A percentile compares a stretch with the other conserved stretches of the same genome.
These are phyloP conservation scores for Dicycla oo DNA, from an alignment of 2,888 invertebrate genomes.

Conservation along the genomic window DNA sequence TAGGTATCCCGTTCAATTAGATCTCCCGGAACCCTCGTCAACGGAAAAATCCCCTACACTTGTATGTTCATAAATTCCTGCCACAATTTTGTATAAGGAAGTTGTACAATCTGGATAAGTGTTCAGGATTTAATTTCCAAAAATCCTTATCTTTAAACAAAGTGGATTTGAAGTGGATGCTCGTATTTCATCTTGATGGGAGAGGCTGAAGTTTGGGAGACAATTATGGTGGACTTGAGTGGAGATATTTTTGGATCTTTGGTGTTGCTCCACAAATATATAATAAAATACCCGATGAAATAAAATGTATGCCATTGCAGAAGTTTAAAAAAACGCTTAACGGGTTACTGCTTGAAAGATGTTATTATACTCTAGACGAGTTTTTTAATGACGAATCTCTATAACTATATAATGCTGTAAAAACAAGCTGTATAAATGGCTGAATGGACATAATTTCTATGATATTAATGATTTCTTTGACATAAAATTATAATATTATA, in stretches of 20 bases:
- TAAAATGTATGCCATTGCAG: too few relatives aligned
- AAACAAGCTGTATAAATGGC: too few relatives aligned
- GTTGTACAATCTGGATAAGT: slow-evolving; percentile 68
- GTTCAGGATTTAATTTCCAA: slow-evolving; percentile 57
- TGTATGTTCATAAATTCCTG: slow-evolving; percentile 77
- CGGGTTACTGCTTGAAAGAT: too few relatives aligned
- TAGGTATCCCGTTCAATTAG: slow-evolving; percentile 80
- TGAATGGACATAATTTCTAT: too few relatives aligned
- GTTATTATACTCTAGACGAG: too few relatives aligned
- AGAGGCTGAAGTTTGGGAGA: slow-evolving; percentile 17
- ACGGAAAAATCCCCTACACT: slow-evolving; percentile 75
- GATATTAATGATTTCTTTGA: too few relatives aligned
- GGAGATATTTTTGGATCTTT: neutral
- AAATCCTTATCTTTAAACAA: slow-evolving; percentile 51
- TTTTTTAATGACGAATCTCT: too few relatives aligned
- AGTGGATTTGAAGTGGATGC: slow-evolving; percentile 44
- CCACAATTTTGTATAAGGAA: slow-evolving; percentile 70
- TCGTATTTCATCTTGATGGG: slow-evolving; percentile 42
- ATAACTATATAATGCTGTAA: too few relatives aligned
- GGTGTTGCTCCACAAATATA: too few relatives aligned
- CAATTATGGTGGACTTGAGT: neutral
- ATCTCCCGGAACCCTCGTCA: slow-evolving; percentile 79
- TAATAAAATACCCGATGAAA: too few relatives aligned
- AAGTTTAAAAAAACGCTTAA: too few relatives aligned
- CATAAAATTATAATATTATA: too few relatives aligned